Percentiles rank a stretch among this genome's conserved stretches.
Evolutionary conservation across 2,888 invertebrate species (phyloP).

Genomic region (Drosophila barbarae): DNA sequence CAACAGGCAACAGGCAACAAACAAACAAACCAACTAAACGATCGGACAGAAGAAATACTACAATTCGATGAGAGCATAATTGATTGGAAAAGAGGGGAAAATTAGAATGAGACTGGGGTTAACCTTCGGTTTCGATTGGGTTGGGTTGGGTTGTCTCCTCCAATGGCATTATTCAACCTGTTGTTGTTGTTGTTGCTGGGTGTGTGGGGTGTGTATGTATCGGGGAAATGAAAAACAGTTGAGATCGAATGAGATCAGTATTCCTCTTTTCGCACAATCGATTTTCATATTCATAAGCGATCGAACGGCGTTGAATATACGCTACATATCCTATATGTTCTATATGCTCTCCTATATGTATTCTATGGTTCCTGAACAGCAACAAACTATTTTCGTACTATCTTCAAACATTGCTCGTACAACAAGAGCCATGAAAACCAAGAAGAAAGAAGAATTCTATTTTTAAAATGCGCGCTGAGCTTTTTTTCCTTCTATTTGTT

Average conservation of each 20-base stretch:
- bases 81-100: constrained; percentile 53
- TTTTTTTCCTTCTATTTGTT: constrained; percentile 60
- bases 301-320: constrained; percentile 30
- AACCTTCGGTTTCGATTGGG: constrained; percentile 46
- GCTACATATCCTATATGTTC: constrained; percentile 27
- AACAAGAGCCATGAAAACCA: constrained; percentile 67
- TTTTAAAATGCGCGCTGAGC: constrained; percentile 69
- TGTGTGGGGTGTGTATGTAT: background rate
- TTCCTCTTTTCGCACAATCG: constrained; percentile 12
- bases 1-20: constrained; percentile 17
- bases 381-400: constrained; percentile 68
- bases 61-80: constrained; percentile 51
- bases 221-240: constrained; percentile 7
- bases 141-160: background rate
- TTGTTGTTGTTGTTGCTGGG: background rate
- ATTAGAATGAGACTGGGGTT: background rate
- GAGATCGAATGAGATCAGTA: constrained; percentile 8
- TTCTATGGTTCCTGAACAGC: constrained; percentile 39
- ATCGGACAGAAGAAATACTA: background rate
- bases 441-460: constrained; percentile 61
- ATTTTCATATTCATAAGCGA: constrained; percentile 35
- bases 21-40: constrained; percentile 42
- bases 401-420: constrained; percentile 69
- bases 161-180: constrained; percentile 2
- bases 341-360: constrained; percentile 31